Evolutionary conservation across 2,888 invertebrate species (phyloP).

Genomic region (Pseudolycoriella hygida): DNA sequence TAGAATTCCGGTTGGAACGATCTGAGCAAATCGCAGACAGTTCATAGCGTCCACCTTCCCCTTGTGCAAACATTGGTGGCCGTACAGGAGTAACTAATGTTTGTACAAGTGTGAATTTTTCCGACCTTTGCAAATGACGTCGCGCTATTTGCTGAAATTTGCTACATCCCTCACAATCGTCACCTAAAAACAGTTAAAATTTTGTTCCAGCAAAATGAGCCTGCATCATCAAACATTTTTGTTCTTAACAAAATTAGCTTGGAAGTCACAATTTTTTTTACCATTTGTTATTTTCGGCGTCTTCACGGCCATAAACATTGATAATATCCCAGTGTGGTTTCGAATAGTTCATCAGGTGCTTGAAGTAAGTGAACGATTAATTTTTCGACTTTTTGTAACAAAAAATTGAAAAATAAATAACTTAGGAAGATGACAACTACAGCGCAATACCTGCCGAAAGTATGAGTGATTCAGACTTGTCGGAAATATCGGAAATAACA

Average conservation of each 20-base stretch:
- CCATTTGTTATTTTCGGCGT: slow-evolving; percentile 47
- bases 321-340: slow-evolving; percentile 46
- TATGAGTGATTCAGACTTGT: neutral
- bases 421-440: neutral
- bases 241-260: slow-evolving; percentile 52
- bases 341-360: slow-evolving; percentile 30
- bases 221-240: slow-evolving; percentile 33
- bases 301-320: slow-evolving; percentile 46
- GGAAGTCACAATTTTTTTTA: slow-evolving; percentile 47
- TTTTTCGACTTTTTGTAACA: neutral
- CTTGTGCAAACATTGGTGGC: no score
- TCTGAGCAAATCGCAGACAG: no score
- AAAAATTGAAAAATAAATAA: neutral
- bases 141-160: no score
- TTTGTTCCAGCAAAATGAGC: no score
- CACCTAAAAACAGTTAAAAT: no score
- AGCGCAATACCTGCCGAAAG: neutral
- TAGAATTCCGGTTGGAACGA: no score
- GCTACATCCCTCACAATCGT: no score
- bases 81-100: no score
- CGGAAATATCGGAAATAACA: no score
- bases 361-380: slow-evolving; percentile 2
- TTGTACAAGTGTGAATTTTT: no score
- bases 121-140: no score
- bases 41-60: no score